A percentile compares a stretch with the other conserved stretches of the same genome.
phyloP scores from a whole-genome alignment of 2,888 invertebrate genomes.

The Scaptomyza polygonia region DNA sequence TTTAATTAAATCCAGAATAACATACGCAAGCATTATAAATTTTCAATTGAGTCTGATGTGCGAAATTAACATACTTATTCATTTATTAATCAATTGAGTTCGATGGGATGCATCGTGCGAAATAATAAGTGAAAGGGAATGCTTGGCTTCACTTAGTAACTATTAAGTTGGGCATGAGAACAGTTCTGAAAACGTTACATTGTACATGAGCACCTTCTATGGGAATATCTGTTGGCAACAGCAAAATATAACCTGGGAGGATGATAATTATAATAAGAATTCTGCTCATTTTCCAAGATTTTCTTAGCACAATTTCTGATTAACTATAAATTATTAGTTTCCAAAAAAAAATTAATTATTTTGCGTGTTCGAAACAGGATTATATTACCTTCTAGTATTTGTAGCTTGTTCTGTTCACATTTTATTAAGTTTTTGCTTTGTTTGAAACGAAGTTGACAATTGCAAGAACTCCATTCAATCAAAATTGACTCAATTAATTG shows the following conservation, averaged over 20 bases:
- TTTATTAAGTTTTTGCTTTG: neutral
- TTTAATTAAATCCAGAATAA: slow-evolving; percentile 63
- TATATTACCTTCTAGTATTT: neutral
- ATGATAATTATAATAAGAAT: no score
- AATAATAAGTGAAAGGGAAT: slow-evolving; percentile 66
- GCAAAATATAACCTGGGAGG: no score
- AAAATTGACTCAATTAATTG: slow-evolving; percentile 50
- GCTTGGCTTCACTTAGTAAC: slow-evolving; percentile 13
- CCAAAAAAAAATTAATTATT: no score
- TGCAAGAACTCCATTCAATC: slow-evolving; percentile 32
- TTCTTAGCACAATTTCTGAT: no score
- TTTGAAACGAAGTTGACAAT: neutral
- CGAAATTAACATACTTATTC: neutral
- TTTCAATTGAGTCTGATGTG: slow-evolving; percentile 55
- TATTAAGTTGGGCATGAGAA: slow-evolving; percentile 58
- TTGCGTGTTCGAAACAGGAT: no score
- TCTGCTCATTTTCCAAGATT: no score
- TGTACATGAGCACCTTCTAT: slow-evolving; percentile 24
- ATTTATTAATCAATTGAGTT: slow-evolving; percentile 11
- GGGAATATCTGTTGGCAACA: neutral
- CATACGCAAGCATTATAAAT: slow-evolving; percentile 54
- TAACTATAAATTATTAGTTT: no score
- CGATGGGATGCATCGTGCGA: slow-evolving; percentile 25
- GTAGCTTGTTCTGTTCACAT: neutral
- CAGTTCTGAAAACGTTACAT: slow-evolving; percentile 51